Conservation (phyloP, 1,140 invertebrate genomes). For the Neotoxoptera formosana region DNA sequence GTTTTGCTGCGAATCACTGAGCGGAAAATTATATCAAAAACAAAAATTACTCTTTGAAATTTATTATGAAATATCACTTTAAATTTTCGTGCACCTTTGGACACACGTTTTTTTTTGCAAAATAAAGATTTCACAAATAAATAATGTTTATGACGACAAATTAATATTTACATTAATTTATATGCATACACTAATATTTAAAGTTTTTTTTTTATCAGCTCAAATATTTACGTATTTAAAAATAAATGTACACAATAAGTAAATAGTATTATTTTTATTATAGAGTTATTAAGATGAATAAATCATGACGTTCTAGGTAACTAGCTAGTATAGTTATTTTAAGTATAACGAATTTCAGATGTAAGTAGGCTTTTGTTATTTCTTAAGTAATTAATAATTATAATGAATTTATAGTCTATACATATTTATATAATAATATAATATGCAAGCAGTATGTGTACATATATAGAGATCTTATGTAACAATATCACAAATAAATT, state of each 20-base stretch:
- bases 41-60: background rate
- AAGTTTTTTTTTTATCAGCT: background rate
- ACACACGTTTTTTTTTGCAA: background rate
- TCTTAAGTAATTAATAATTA: background rate
- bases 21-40: background rate
- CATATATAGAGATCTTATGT: background rate
- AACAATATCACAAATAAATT: background rate
- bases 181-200: background rate
- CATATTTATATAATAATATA: conserved; percentile 14
- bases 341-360: background rate
- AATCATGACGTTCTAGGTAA: background rate
- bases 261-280: background rate
- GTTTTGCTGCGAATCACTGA: background rate
- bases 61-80: background rate
- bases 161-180: background rate
- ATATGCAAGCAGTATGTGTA: background rate
- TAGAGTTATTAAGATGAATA: background rate
- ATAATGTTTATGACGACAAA: background rate
- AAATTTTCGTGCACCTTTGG: background rate
- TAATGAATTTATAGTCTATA: conserved; percentile 7
- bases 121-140: background rate
- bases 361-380: background rate
- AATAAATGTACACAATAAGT: background rate
- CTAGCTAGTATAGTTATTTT: background rate
- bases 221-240: background rate